Conservation (phyloP, 2,888 invertebrate species). For the Chirona hameri region DNA sequence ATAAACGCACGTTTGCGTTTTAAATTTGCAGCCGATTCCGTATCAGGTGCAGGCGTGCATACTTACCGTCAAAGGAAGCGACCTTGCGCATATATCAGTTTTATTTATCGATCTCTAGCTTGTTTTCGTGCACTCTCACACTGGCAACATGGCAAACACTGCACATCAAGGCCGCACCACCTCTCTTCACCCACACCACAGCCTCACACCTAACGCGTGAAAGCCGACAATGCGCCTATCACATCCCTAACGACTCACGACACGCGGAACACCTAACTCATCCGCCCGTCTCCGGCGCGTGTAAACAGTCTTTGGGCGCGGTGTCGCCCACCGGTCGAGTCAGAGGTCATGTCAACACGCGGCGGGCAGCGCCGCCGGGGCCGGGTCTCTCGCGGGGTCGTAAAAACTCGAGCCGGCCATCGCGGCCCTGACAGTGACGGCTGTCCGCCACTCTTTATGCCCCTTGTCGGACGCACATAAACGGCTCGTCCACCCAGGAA, state of each 20-base stretch:
- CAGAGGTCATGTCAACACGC: slow-evolving; percentile 23
- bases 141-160: too few species aligned
- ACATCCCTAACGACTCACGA: background rate
- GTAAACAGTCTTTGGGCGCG: background rate
- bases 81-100: too few species aligned
- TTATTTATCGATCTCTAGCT: too few species aligned
- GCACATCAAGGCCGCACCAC: background rate
- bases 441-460: background rate
- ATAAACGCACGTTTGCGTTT: too few species aligned
- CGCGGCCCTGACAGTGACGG: background rate
- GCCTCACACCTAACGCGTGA: background rate
- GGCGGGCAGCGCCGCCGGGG: background rate
- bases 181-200: background rate
- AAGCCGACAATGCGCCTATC: background rate
- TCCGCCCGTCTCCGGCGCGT: background rate
- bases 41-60: too few species aligned
- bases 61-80: too few species aligned
- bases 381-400: background rate
- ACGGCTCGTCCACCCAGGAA: background rate
- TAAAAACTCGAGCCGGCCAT: background rate
- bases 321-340: background rate
- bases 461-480: background rate
- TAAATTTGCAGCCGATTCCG: too few species aligned
- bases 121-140: too few species aligned
- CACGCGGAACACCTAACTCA: background rate